Evolutionary conservation across 2,888 invertebrate species (phyloP), one percentile per base, ranked within the genome.

Genomic region (Poecilus cupreus): DNA sequence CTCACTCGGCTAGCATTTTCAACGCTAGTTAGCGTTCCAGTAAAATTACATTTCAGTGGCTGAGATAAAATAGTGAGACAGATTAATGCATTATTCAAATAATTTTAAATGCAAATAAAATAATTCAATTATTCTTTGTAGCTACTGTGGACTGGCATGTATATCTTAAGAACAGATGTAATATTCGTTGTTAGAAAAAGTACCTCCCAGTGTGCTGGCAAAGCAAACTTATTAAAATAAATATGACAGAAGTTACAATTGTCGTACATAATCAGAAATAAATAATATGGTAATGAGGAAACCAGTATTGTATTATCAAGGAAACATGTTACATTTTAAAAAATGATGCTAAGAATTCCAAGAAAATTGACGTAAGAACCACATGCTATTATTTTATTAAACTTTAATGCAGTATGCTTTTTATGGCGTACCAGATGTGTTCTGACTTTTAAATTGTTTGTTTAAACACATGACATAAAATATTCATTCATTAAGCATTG

Each of bases 191-290:
- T 11, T 13, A 60, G 24, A 60, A 60, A 54, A 60, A 60, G 24
- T 60, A 60, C 60, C 60, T 60, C 60, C 60, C 60, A 60, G 24
- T 13, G 22, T 60, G 60, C 13, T n/a, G 60, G n/a, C 22, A 26
- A 24, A 57, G 24, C 26, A 60, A 13, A 54, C 20, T 20, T 54
- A 22, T 6, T 20, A 54, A 22, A 60, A 60, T 11, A 60, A 60
- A 24, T 20, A 11, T 6, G 20, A 22, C 22, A 22, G 22, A 20
- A 54, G 10, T 54, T 54, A 18, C 20, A 8, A 6, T 8, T 32
- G 5, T 8, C 5, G 32, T 6, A 32, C 8, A 8, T 3, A 32
- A 32, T 43, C 10, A 43, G 11, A 43, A 43, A 13, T 1, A 60
- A 26, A 24, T 32, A 3, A 60, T 26, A 26, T 26, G 11, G 26